A percentile compares a stretch with the other conserved stretches of the same genome.
Conservation (phyloP, 1,140 invertebrate species). For the Drosophila grimshawi region DNA sequence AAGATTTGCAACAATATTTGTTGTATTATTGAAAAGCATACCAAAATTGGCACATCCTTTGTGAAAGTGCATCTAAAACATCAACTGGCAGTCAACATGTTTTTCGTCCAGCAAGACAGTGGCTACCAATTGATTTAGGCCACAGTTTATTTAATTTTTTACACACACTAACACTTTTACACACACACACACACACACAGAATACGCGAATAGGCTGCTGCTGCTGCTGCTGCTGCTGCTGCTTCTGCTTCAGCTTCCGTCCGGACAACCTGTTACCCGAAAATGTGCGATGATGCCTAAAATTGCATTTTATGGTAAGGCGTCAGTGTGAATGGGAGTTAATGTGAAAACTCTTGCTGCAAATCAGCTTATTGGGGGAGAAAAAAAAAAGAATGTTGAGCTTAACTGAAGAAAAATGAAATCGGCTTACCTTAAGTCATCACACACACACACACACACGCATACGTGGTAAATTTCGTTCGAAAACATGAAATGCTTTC, state of each 20-base stretch:
- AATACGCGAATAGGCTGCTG: neutral
- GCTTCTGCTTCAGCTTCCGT: neutral
- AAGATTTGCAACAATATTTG: no score
- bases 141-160: slow-evolving; percentile 57
- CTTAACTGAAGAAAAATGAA: slow-evolving; percentile 65
- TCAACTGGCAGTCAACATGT: neutral
- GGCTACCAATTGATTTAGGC: slow-evolving; percentile 48
- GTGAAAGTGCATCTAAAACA: neutral
- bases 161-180: no score
- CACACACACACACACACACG: slow-evolving; percentile 1
- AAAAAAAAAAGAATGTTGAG: slow-evolving; percentile 22
- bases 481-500: slow-evolving; percentile 47
- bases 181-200: no score
- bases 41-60: neutral
- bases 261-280: slow-evolving; percentile 43
- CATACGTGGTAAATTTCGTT: slow-evolving; percentile 45
- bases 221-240: neutral
- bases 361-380: slow-evolving; percentile 42
- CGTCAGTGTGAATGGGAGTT: slow-evolving; percentile 15
- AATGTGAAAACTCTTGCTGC: slow-evolving; percentile 12
- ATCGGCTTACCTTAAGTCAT: slow-evolving; percentile 61
- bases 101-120: slow-evolving; percentile 16
- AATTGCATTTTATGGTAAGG: slow-evolving; percentile 41
- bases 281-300: slow-evolving; percentile 24
- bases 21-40: neutral